A percentile compares a stretch with the other conserved stretches of the same genome.
phyloP scores from a whole-genome alignment of 2,113 vertebrate species.

The Campylomormyrus tamandua region DNA sequence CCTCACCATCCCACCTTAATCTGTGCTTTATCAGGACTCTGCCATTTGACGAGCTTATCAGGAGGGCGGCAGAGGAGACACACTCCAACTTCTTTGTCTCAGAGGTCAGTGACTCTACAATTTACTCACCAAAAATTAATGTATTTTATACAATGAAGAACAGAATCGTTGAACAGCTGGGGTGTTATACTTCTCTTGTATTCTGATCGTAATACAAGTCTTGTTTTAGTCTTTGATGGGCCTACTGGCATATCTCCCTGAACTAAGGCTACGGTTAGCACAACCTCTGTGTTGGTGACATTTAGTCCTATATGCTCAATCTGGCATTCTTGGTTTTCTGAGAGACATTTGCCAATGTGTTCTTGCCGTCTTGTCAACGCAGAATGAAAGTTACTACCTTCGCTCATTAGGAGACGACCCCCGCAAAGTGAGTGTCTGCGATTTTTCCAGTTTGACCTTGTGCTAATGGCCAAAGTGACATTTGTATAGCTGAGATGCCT shows the following conservation, averaged over 20 bases:
- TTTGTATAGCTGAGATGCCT: neutral
- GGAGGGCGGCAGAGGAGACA: slow-evolving; percentile 75
- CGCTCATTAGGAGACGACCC: slow-evolving; percentile 85
- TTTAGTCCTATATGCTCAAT: neutral
- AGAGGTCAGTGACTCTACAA: slow-evolving; percentile 61
- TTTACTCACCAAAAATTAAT: neutral
- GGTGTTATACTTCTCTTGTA: neutral
- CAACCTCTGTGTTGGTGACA: neutral
- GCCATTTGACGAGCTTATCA: slow-evolving; percentile 78
- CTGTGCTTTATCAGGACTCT: slow-evolving; percentile 71
- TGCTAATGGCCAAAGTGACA: neutral
- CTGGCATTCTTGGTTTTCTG: neutral
- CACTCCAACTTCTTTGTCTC: slow-evolving; percentile 81
- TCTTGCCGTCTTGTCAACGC: slow-evolving; percentile 16
- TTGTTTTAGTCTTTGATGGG: neutral
- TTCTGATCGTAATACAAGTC: neutral
- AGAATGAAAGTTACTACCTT: slow-evolving; percentile 95
- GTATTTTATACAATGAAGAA: neutral
- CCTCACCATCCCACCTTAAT: neutral
- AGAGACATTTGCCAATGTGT: neutral
- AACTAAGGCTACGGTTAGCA: neutral
- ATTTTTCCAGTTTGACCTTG: neutral
- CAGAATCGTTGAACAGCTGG: neutral
- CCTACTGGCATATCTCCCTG: neutral
- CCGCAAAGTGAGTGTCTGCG: slow-evolving; percentile 69